These are phyloP conservation scores for Drosophila paramelanica DNA, from an alignment of 2,888 invertebrate genomes.

Conservation along the genomic window DNA sequence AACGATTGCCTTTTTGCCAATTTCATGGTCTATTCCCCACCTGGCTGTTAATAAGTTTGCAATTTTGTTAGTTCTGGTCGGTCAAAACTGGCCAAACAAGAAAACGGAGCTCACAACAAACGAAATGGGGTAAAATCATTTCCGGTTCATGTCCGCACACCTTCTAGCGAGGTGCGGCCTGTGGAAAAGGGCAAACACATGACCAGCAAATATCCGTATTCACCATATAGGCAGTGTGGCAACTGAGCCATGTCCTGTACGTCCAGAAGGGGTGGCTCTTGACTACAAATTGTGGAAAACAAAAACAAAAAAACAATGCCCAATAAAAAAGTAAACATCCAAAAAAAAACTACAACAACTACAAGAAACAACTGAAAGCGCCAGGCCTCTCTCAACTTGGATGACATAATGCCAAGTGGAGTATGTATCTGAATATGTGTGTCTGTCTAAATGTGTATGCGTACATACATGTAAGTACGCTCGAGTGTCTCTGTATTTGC, in stretches of 20 bases:
- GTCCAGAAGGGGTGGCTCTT: slow-evolving; percentile 65
- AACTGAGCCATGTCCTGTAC: slow-evolving; percentile 64
- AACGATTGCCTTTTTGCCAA: background rate
- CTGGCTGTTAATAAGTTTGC: slow-evolving; percentile 25
- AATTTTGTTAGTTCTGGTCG: slow-evolving; percentile 15
- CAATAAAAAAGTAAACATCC: slow-evolving; percentile 31
- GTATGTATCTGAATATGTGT: slow-evolving; percentile 31
- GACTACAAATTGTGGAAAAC: slow-evolving; percentile 37
- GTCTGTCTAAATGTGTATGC: slow-evolving; percentile 10
- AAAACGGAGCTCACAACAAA: slow-evolving; percentile 25
- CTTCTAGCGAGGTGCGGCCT: slow-evolving; percentile 50
- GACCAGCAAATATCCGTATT: slow-evolving; percentile 25
- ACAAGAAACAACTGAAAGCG: slow-evolving; percentile 32
- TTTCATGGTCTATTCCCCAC: slow-evolving; percentile 19
- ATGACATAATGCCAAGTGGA: slow-evolving; percentile 72
- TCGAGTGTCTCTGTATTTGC: slow-evolving; percentile 18
- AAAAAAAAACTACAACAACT: slow-evolving; percentile 17
- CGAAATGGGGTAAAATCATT: slow-evolving; percentile 67
- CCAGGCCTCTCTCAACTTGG: slow-evolving; percentile 64
- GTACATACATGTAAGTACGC: slow-evolving; percentile 11
- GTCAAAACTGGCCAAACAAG: background rate
- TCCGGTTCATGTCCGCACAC: slow-evolving; percentile 70
- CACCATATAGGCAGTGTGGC: slow-evolving; percentile 6
- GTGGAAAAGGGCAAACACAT: slow-evolving; percentile 35
- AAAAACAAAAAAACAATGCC: slow-evolving; percentile 27